Base-by-base conservation (phyloP, 2,797 vertebrate genomes). In the Emydoidea blandingii region DNA sequence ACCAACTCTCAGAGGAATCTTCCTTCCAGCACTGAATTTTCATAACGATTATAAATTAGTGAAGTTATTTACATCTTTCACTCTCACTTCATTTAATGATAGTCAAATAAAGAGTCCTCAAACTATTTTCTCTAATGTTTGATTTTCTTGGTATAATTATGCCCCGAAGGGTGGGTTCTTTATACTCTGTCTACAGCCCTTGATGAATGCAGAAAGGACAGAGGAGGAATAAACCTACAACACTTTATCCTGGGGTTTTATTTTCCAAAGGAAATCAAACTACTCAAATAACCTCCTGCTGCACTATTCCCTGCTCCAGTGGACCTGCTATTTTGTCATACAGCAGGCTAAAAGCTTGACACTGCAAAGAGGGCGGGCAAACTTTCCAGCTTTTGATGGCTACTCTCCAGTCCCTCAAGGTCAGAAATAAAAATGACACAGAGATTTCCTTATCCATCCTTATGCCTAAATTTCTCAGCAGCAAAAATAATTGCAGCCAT, bases 61-160 rank as follows among this genome's bases (percentile, higher is more conserved):
- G 74, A 44, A 62, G 91, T 95, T 96, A 96, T 96, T 97, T 96
- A 90, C 95, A 87, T 95, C 94, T 87, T 80, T 90, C 94, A 41
- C 79, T 89, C 85, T 90, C 88, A 83, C 87, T 92, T 87, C 93
- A 54, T 82, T 92, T 96, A 93, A 95, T 91, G 94, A 90, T 79
- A 96, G 89, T 59, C 90, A 95, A 93, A 91, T 34, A 90, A 81
- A 76, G 52, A 88, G 80, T 80, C 92, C 83, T 78, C 88, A 91
- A 96, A 93, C 86, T 90, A 14, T 86, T 92, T 91, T 82, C 82
- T 81, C 90, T 96, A 85, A 79, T 92, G 91, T 97, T 96, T 94
- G 93, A 89, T 96, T 95, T 97, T 94, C 94, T 89, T 79, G 79
- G 87, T 87, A 50, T 96, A 96, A 96, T 89, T 79, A 96, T 91